These are phyloP conservation scores for Ivindomyrus marchei DNA, from an alignment of 2,113 vertebrate genomes.

Conservation along the genomic window DNA sequence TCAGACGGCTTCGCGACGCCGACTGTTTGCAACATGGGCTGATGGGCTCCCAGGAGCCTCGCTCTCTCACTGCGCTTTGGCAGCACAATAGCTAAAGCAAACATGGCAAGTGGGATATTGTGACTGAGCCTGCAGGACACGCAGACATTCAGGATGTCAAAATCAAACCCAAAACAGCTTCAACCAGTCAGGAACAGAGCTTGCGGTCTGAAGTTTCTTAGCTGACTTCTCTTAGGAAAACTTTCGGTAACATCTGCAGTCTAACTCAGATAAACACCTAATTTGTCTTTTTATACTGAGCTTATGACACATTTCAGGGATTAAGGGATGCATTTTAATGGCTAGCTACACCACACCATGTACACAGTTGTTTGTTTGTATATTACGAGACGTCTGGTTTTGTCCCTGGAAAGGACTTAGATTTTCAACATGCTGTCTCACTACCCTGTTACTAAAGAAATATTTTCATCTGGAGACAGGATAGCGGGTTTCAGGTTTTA, in stretches of 20 bases:
- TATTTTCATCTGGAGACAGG: background rate
- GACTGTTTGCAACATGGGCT: background rate
- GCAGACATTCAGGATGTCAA: background rate
- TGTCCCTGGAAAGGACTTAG: background rate
- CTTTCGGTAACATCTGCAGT: background rate
- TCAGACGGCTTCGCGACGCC: background rate
- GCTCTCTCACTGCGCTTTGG: background rate
- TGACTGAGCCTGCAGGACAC: background rate
- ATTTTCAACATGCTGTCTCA: background rate
- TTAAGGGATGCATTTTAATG: background rate
- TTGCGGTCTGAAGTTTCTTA: background rate
- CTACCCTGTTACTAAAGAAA: background rate
- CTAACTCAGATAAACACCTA: background rate
- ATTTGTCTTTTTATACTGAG: background rate
- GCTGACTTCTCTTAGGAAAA: background rate
- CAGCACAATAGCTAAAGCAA: background rate
- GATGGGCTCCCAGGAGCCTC: background rate
- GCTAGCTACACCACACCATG: background rate
- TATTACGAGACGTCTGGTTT: background rate
- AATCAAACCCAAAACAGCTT: background rate
- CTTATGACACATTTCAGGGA: background rate
- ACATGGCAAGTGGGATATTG: background rate
- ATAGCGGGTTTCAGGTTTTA: background rate
- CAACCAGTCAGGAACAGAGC: background rate
- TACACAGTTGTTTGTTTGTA: background rate